These are phyloP conservation scores for Dasypolia templi DNA, from an alignment of 2,888 invertebrate genomes.

Conservation along the genomic window DNA sequence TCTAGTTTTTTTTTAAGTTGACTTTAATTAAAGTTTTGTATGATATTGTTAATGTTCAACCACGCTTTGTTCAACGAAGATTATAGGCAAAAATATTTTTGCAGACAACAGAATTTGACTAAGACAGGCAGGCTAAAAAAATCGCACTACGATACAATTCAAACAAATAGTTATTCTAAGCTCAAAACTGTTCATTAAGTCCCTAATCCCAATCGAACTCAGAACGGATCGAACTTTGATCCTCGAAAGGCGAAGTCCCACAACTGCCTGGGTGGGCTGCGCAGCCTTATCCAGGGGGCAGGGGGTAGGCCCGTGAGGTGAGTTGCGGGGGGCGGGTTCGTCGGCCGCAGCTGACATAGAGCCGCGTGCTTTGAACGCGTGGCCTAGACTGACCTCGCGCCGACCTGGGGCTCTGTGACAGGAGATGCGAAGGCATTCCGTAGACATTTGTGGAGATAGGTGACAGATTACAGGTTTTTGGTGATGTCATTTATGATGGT, in stretches of 20 bases:
- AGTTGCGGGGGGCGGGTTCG: slow-evolving; percentile 74
- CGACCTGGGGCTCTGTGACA: slow-evolving; percentile 72
- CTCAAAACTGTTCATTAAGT: neutral
- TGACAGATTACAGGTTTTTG: neutral
- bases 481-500: neutral
- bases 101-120: neutral
- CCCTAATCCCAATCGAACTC: slow-evolving; percentile 9
- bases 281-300: slow-evolving; percentile 75
- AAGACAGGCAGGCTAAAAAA: neutral
- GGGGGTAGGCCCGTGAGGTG: slow-evolving; percentile 49
- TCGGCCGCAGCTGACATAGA: slow-evolving; percentile 85
- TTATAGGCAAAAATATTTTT: neutral
- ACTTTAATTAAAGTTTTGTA: slow-evolving; percentile 2
- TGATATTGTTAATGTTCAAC: slow-evolving; percentile 7
- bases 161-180: neutral
- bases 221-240: slow-evolving; percentile 48
- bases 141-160: neutral
- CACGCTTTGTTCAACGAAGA: too few species aligned
- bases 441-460: slow-evolving; percentile 3
- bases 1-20: neutral
- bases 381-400: slow-evolving; percentile 86
- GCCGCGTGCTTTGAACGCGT: slow-evolving; percentile 83
- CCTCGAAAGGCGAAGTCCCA: slow-evolving; percentile 65
- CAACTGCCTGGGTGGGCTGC: slow-evolving; percentile 78
- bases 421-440: slow-evolving; percentile 8